These are phyloP conservation scores for Oncorhynchus nerka DNA, from an alignment of 2,113 vertebrate genomes.

Conservation along the genomic window DNA sequence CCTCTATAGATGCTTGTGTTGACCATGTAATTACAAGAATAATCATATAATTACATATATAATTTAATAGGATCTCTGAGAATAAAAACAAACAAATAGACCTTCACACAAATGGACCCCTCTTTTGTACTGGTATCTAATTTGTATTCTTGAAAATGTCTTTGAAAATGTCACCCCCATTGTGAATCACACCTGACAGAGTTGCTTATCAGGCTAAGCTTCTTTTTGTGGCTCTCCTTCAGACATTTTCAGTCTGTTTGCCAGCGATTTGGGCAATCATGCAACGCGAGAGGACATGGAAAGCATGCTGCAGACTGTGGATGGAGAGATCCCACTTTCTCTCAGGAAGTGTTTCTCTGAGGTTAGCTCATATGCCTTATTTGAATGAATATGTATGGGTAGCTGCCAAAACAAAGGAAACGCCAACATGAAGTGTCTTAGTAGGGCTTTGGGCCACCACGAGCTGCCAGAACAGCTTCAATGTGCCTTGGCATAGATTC, in stretches of 20 bases:
- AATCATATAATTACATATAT: too few species aligned
- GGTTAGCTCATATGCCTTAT: constrained; percentile 59
- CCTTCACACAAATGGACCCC: neutral
- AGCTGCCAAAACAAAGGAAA: too few species aligned
- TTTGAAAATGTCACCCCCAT: neutral
- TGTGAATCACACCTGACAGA: neutral
- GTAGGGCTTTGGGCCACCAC: too few species aligned
- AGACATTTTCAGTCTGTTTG: constrained; percentile 90
- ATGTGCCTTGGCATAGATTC: too few species aligned
- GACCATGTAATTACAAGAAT: neutral
- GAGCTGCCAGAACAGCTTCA: too few species aligned
- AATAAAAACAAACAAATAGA: neutral
- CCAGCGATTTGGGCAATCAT: constrained; percentile 86
- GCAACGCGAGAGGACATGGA: constrained; percentile 87
- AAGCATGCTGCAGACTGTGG: constrained; percentile 81
- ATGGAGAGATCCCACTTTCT: constrained; percentile 82
- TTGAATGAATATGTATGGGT: neutral
- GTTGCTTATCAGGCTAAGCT: neutral
- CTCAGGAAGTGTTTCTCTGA: constrained; percentile 85
- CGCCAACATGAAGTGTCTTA: too few species aligned
- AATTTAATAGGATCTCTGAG: too few species aligned
- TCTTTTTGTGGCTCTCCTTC: constrained; percentile 25
- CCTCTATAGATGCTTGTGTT: neutral
- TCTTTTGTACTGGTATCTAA: neutral
- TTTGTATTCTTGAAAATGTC: neutral